Percentiles rank a stretch among this genome's conserved stretches.
Evolutionary conservation across 92 coral and sea anemone genomes (phyloP).

Genomic region (Paragorgia papillata): DNA sequence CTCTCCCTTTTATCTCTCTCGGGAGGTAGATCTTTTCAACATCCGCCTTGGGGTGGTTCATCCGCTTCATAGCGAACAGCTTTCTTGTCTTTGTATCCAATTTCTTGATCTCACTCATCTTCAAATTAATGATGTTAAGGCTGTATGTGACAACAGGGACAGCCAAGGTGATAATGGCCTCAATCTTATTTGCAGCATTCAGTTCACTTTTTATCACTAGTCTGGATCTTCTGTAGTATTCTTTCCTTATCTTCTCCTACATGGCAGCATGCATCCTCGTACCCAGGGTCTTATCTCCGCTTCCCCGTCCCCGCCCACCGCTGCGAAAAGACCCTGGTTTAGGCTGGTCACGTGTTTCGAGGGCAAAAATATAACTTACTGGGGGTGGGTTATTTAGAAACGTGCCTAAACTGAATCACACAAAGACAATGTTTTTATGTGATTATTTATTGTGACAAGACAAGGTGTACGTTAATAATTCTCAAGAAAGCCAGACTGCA

Average conservation of each 20-base stretch:
- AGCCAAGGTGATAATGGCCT: conserved; percentile 50
- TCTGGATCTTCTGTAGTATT: conserved; percentile 39
- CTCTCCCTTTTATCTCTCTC: conserved; percentile 10
- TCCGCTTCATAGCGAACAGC: conserved; percentile 19
- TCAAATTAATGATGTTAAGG: conserved; percentile 51
- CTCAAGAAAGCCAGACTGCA: no score
- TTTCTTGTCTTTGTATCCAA: conserved; percentile 31
- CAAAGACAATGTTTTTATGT: no score
- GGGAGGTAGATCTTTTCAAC: neutral
- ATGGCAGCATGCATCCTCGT: conserved; percentile 36
- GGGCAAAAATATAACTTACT: no score
- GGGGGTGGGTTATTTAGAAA: no score
- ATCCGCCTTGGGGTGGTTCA: conserved; percentile 43
- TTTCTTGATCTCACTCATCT: conserved; percentile 39
- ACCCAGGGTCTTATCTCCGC: no score
- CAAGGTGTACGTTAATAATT: no score
- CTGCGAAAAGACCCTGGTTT: no score
- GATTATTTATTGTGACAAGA: no score
- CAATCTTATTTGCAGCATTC: conserved; percentile 33
- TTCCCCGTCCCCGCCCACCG: no score
- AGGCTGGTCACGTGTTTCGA: no score
- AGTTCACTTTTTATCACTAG: conserved; percentile 47
- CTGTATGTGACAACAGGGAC: conserved; percentile 47
- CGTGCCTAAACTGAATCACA: no score
- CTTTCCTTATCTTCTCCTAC: conserved; percentile 49